Base-by-base conservation (phyloP, 2,888 invertebrate species). In the Microplitis deprimator region DNA sequence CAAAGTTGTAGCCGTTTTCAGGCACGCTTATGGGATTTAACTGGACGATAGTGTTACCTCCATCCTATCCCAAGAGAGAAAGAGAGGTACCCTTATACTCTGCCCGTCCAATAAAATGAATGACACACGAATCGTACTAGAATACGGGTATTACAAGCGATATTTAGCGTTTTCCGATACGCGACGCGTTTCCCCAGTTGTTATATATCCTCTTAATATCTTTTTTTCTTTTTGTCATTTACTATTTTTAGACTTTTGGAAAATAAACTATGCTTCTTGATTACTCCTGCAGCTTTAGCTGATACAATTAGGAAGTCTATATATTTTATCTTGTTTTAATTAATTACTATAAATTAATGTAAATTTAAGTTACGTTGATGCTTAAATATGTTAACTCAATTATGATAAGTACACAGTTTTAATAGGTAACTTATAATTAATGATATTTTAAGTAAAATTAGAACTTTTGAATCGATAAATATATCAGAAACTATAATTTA, bases 151-250 rank as follows among this genome's bases (percentile, higher is more conserved):
- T 79, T 79, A 77, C 76, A 74, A 81, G 78, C 82, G 83, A 86
- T 87, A 86, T 88, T 87, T 88, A 87, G 83, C 84, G 87, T 87
- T 87, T 87, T 87, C 86, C 88, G 79, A 81, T 79, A 79, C 80
- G 78, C 80, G 79, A 81, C 78, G 79, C 80, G 78, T 81, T 79
- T 78, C 59, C 77, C 79, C 74, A 38, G 60, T 68, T 74, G 59
- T 50, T 62, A 69, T 75, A 69, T 75, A 68, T 62, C 59, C 68
- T 69, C 69, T 69, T 68, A 41, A 62, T 68, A 61, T 62, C 69
- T 50, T 59, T 75, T 69, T 75, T 38, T 38, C 62, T 69, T 68
- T 40, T 29, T 69, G 68, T 68, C 16, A 20, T 20, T 60, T 29
- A 62, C 39, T 67, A 68, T 68, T 75, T 69, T 50, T 76, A 61